Evolutionary conservation across 2,113 vertebrate species (phyloP).

Genomic region (Ochotona princeps): DNA sequence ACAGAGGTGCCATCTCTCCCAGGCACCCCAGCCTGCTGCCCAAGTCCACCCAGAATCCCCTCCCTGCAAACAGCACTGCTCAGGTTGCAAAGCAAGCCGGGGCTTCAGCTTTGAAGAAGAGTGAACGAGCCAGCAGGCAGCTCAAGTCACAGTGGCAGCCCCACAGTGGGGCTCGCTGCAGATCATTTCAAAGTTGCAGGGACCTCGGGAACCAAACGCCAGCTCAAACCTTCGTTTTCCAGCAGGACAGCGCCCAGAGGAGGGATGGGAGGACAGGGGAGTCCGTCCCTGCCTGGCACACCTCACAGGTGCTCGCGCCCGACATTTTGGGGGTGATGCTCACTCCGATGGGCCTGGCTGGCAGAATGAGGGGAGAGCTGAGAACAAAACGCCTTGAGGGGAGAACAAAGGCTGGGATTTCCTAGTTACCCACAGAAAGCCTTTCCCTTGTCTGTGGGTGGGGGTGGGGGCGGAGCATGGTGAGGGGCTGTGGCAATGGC

Average conservation of each 20-base stretch:
- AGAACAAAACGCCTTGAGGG: background rate
- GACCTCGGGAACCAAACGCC: background rate
- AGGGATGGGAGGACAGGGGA: background rate
- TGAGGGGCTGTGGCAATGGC: background rate
- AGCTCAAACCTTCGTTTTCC: background rate
- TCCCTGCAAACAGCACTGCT: background rate
- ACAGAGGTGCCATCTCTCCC: background rate
- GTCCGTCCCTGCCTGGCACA: background rate
- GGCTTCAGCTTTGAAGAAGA: background rate
- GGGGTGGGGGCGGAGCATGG: too few species aligned
- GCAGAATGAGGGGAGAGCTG: background rate
- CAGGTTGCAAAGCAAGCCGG: conserved; percentile 39
- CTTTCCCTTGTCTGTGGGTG: background rate
- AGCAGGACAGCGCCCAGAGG: background rate
- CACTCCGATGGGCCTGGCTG: background rate
- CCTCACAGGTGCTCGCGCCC: background rate
- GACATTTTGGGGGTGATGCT: background rate
- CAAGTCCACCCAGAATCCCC: too few species aligned
- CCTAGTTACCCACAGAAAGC: background rate
- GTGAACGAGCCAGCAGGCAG: background rate
- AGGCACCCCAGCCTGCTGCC: background rate
- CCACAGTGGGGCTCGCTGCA: background rate
- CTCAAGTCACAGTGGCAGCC: background rate
- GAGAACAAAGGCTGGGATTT: conserved; percentile 31
- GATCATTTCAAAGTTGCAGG: background rate